These are phyloP conservation scores for Bradypodion pumilum DNA, from an alignment of 2,797 vertebrate genomes.

Conservation along the genomic window DNA sequence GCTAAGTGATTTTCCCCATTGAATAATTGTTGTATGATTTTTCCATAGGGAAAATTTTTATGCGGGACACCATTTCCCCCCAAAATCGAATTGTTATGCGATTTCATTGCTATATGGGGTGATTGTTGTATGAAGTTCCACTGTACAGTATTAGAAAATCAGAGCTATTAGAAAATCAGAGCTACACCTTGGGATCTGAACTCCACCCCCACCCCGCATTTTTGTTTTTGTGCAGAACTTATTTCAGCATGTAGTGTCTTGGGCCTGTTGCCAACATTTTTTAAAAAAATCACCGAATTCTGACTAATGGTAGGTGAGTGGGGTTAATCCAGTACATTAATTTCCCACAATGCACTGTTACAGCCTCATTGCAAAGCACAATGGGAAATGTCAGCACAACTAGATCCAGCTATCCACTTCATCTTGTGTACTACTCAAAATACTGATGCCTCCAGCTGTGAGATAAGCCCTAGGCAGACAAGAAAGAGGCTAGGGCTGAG, in stretches of 20 bases:
- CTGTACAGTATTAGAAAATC: neutral
- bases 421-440: neutral
- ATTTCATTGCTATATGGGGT: too few species aligned
- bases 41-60: too few species aligned
- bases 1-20: too few species aligned
- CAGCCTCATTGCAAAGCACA: neutral
- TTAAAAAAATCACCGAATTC: neutral
- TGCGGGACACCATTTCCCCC: too few species aligned
- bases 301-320: neutral
- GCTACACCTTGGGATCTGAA: neutral
- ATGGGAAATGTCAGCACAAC: neutral
- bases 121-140: too few species aligned
- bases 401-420: neutral
- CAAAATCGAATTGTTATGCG: too few species aligned
- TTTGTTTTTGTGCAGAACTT: neutral
- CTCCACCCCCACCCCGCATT: too few species aligned
- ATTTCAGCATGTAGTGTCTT: neutral
- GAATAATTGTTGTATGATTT: too few species aligned
- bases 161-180: neutral
- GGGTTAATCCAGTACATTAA: neutral
- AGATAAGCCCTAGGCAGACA: too few species aligned
- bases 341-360: neutral
- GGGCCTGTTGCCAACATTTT: neutral
- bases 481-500: too few species aligned
- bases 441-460: neutral